These are phyloP conservation scores for Cyprinodon variegatus DNA, from an alignment of 2,113 vertebrate species.

Conservation along the genomic window DNA sequence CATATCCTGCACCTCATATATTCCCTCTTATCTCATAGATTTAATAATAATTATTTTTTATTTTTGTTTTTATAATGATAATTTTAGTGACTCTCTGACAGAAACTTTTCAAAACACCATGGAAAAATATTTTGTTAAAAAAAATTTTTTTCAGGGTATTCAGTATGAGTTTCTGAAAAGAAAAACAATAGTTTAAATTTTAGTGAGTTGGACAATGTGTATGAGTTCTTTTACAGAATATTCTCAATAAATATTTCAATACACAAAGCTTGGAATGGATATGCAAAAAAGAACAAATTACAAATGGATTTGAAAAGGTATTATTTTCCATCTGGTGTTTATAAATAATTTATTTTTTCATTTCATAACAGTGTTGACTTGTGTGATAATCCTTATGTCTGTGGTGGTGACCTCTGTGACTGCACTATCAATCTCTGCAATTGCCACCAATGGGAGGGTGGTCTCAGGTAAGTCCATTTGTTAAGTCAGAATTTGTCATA, in stretches of 20 bases:
- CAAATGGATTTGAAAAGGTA: background rate
- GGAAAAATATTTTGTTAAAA: background rate
- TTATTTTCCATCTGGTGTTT: background rate
- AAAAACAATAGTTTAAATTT: no score
- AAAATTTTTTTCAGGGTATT: background rate
- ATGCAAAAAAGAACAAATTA: background rate
- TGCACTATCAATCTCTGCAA: slow-evolving; percentile 79
- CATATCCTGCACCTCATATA: background rate
- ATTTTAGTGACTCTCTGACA: background rate
- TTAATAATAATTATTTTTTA: background rate
- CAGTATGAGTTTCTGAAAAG: no score
- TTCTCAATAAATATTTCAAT: background rate
- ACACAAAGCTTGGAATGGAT: background rate
- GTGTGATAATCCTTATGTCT: slow-evolving; percentile 79
- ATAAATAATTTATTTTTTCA: background rate
- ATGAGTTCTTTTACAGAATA: background rate
- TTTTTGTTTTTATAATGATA: no score
- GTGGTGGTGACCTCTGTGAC: slow-evolving; percentile 75
- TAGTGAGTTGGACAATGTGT: background rate
- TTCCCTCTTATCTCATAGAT: background rate
- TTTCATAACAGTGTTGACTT: slow-evolving; percentile 74
- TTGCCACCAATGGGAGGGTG: slow-evolving; percentile 81
- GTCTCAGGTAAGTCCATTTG: slow-evolving; percentile 66
- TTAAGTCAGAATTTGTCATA: background rate
- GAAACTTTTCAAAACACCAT: background rate